Evolutionary conservation across 1,140 invertebrate species (phyloP), one percentile per base, ranked within the genome.

Genomic region (Drosophila quadrilineata): DNA sequence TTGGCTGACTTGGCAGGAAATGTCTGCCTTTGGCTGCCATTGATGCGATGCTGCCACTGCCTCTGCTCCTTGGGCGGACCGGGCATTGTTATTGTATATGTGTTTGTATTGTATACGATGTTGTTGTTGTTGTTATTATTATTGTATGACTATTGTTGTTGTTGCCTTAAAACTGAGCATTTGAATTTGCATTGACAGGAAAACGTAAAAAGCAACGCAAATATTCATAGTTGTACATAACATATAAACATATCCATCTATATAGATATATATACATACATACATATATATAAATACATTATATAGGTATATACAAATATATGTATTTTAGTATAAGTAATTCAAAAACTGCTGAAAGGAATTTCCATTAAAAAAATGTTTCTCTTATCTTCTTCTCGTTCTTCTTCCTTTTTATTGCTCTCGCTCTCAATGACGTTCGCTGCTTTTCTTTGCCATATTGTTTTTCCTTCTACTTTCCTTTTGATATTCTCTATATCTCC

Each of bases 351-450:
- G 79, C 79, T 79, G 67, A 72, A 85, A 85, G 71, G 73, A 86
- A 85, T 85, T 85, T 85, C 79, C 79, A 85, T 85, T 85, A 85
- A 85, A 80, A 82, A 82, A 85, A 77, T 77, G 46, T 85, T 75
- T 84, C 74, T 84, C 77, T 84, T 71, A 75, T 85, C 79, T 79
- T 84, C 74, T 85, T 85, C 79, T 85, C 79, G 71, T 86, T 76
- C 71, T 68, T 84, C 48, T 62, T 73, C 74, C 53, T 35, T 59
- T 52, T 66, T 66, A 40, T 40, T 40, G 36, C 36, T n/a, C n/a
- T n/a, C n/a, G 49, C 57, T 71, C 60, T 64, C 79, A 75, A 68
- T 74, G 64, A 62, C 67, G 63, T 60, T 68, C 76, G 72, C 77
- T 36, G 64, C 53, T 65, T 73, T 57, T 71, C 71, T 64, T 85